Evolutionary conservation across 1,140 invertebrate genomes (phyloP).

Genomic region (Helicoverpa zea): DNA sequence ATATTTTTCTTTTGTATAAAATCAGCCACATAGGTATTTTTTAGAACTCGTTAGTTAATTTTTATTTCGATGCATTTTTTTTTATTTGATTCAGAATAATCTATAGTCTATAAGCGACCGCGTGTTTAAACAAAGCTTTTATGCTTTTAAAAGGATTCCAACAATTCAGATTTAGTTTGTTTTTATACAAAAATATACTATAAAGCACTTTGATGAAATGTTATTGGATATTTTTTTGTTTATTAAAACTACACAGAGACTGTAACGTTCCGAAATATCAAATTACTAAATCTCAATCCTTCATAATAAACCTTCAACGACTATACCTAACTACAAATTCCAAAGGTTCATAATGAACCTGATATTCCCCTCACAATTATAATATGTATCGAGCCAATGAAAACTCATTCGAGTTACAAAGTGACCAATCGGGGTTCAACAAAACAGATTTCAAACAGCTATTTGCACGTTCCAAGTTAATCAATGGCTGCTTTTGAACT

Average conservation of each 20-base stretch:
- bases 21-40: too few relatives aligned
- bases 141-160: neutral
- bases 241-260: too few relatives aligned
- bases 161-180: neutral
- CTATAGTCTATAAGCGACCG: neutral
- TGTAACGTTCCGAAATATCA: too few relatives aligned
- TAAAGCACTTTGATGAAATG: too few relatives aligned
- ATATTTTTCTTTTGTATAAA: too few relatives aligned
- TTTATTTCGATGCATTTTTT: too few relatives aligned
- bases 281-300: slow-evolving; percentile 3
- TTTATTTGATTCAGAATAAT: neutral
- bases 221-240: too few relatives aligned
- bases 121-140: neutral
- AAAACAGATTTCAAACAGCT: slow-evolving; percentile 45
- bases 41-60: too few relatives aligned
- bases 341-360: neutral
- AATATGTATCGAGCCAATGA: slow-evolving; percentile 30
- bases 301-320: neutral
- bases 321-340: neutral
- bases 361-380: slow-evolving; percentile 16
- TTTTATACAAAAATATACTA: too few relatives aligned
- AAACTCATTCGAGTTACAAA: slow-evolving; percentile 37
- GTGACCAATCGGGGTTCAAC: slow-evolving; percentile 30
- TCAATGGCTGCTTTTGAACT: slow-evolving; percentile 43
- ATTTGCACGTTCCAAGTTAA: slow-evolving; percentile 50